phyloP scores from a whole-genome alignment of 2,797 vertebrate genomes.

The Dendrocincla fuliginosa region DNA sequence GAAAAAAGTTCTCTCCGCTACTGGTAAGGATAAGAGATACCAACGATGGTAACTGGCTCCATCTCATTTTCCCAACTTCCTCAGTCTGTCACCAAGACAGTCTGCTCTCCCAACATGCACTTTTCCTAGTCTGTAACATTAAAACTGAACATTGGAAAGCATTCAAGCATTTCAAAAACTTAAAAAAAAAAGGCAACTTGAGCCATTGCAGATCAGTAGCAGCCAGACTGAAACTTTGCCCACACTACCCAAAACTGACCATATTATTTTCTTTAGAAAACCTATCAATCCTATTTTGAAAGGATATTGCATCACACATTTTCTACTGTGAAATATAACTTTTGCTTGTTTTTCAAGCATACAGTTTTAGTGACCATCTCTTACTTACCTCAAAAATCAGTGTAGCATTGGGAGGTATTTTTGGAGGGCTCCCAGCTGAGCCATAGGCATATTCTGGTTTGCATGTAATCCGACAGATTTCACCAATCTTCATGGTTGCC shows the following conservation, averaged over 20 bases:
- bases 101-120: not conserved
- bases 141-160: not conserved
- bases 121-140: not conserved
- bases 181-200: not conserved
- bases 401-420: slow-evolving; percentile 90
- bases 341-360: not conserved
- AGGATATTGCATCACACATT: not conserved
- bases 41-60: not conserved
- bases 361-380: not conserved
- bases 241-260: not conserved
- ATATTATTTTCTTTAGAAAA: not conserved
- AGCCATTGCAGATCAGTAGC: not conserved
- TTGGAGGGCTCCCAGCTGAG: slow-evolving; percentile 92
- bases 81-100: not conserved
- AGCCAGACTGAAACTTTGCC: not conserved
- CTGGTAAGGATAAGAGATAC: not conserved
- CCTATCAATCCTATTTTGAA: not conserved
- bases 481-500: slow-evolving; percentile 93
- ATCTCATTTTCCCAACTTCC: not conserved
- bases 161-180: not conserved
- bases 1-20: not conserved
- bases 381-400: slow-evolving; percentile 91
- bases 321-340: not conserved
- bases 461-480: slow-evolving; percentile 90
- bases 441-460: slow-evolving; percentile 96